Percentiles rank a stretch among this genome's conserved stretches.
Conservation (phyloP, 1,140 invertebrate species). For the Contarinia nasturtii region DNA sequence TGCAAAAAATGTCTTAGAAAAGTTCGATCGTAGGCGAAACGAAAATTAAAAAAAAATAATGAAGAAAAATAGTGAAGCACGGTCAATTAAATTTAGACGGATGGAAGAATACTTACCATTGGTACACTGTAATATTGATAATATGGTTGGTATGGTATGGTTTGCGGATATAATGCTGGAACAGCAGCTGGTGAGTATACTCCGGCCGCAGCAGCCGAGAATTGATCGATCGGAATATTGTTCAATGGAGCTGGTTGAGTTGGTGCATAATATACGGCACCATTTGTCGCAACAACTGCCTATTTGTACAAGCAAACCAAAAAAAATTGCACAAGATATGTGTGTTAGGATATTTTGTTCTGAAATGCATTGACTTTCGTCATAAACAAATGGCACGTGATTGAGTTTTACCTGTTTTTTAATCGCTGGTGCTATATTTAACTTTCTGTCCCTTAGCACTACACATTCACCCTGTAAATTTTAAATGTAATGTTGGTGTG, state of each 20-base stretch:
- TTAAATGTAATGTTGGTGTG: neutral
- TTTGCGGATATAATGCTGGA: constrained; percentile 24
- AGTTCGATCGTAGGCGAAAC: neutral
- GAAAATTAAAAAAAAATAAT: neutral
- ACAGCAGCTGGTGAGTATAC: constrained; percentile 19
- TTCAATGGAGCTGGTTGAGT: constrained; percentile 23
- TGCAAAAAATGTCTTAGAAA: neutral
- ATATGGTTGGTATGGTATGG: constrained; percentile 26
- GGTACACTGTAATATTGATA: constrained; percentile 26
- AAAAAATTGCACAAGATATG: neutral
- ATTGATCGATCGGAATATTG: constrained; percentile 25
- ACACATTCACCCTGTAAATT: constrained; percentile 44
- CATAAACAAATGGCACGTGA: neutral
- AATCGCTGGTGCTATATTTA: constrained; percentile 80
- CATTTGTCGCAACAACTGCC: constrained; percentile 23
- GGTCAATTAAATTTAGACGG: neutral
- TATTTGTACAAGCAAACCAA: constrained; percentile 11
- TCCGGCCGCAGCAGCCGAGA: constrained; percentile 13
- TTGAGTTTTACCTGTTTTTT: constrained; percentile 50
- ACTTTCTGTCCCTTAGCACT: constrained; percentile 58
- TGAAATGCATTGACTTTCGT: no score
- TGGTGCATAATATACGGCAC: constrained; percentile 24
- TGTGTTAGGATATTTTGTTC: neutral
- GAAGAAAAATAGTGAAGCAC: neutral
- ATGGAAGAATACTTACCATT: constrained; percentile 19